Evolutionary conservation across 2,888 invertebrate genomes (phyloP), one percentile per base, ranked within the genome.

Genomic region (Spilarctia lutea): DNA sequence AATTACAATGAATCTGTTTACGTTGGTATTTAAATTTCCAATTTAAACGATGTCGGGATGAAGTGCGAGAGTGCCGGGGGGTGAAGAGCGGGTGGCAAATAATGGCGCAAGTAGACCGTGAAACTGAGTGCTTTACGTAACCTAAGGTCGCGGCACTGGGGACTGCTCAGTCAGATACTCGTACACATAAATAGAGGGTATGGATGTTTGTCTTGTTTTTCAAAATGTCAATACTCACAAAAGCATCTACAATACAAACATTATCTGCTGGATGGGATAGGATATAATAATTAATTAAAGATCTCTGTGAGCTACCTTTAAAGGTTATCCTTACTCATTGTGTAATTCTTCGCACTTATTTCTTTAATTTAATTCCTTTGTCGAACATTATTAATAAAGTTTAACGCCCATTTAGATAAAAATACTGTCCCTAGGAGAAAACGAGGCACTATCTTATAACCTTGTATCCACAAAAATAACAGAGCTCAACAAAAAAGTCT

Each of bases 21-120:
- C 79, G 80, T 80, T 79, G 79, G 78, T 82, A 81, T 85, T 86
- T 85, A 87, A 88, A 87, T 85, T 83, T 81, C 81, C 83, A 85
- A 87, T 89, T 87, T 86, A 86, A 87, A 83, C 82, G 81, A 83
- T 82, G 85, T 86, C 87, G 85, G 82, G 84, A 80, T 70, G 75
- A 80, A 83, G 81, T 73, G 63, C 68, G 71, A 73, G 73, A 72
- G 65, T 45, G 35, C 68, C 69, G 74, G 72, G 63, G 69, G 70
- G 76, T 77, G 68, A 16, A 72, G 56, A 68, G 72, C 35, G 35
- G 68, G 69, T 48, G 69, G 69, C 35, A 74, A 75, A 77, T 72
- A 75, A 66, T 76, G 78, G 42, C 68, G 27, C 69, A 70, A 78
- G 76, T 79, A 68, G 73, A 82, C 78, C 86, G 83, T 83, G 86